Evolutionary conservation across 2,797 vertebrate species (phyloP), one percentile per base, ranked within the genome.

Genomic region (Acanthis flammea): DNA sequence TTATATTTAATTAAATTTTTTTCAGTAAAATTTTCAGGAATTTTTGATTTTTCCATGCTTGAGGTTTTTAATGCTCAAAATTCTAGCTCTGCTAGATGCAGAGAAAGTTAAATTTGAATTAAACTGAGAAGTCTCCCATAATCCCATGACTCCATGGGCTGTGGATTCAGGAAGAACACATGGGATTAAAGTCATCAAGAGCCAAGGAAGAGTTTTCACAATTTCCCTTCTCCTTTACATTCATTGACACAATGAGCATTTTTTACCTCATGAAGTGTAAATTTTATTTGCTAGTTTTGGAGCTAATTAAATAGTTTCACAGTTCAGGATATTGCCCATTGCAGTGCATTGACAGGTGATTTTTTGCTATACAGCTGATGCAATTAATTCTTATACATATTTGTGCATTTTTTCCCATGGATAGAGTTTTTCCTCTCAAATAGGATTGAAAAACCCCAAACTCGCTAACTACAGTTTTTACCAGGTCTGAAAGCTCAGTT

Each of bases 201-300:
- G 41, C 76, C 70, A 92, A 83, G 37, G 6, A 90, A 45, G 42
- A 2, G 3, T 67, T 82, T 80, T 68, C 37, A 30, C 41, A 14
- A 3, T 33, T 41, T 73, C 70, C 0, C 0, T 24, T 51, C 31
- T 44, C 54, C 65, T 68, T 62, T 37, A 7, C 7, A 4, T 33
- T 58, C 72, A 19, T 24, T 66, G 51, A 65, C n/a, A 44, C 17
- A 54, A 25, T 2, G 6, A 65, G 7, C 47, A 23, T 88, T 70
- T 10, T 1, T 62, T 62, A 53, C 33, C 10, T 57, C 24, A 8
- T 0, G 0, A 50, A 76, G n/a, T 33, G 19, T 4, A 71, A 74
- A 79, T 50, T 84, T 75, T 86, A 60, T 81, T 91, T 62, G 33
- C 19, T 72, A 14, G 8, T 75, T 94, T 90, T 61, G 44, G 73